phyloP scores from a whole-genome alignment of 2,888 invertebrate genomes.

The Alviniconcha strummeri region DNA sequence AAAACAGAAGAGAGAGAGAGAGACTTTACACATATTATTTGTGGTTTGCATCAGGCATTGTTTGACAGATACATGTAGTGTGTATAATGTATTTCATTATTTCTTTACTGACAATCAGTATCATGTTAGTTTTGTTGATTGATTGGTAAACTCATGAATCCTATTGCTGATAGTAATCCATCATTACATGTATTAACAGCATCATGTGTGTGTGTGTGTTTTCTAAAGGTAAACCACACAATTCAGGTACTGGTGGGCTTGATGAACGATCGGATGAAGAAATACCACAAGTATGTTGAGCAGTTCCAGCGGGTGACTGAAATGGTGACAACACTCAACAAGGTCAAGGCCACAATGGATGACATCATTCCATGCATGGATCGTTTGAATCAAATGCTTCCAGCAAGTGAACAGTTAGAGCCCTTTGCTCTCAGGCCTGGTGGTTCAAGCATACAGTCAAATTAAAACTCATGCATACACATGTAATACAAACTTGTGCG shows the following conservation, averaged over 20 bases:
- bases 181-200: too few species aligned
- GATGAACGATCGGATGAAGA: conserved; percentile 87
- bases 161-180: too few species aligned
- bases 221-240: conserved; percentile 81
- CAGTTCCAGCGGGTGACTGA: conserved; percentile 88
- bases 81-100: too few species aligned
- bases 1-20: too few species aligned
- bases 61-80: too few species aligned
- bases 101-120: too few species aligned
- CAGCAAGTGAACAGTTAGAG: conserved; percentile 87
- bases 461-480: background rate
- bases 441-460: conserved; percentile 3
- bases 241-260: conserved; percentile 81
- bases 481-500: too few species aligned
- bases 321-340: conserved; percentile 86
- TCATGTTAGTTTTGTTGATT: too few species aligned
- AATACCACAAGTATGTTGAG: conserved; percentile 89
- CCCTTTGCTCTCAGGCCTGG: conserved; percentile 78
- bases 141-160: too few species aligned
- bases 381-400: conserved; percentile 87
- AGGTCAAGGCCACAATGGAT: conserved; percentile 87
- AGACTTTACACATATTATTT: too few species aligned
- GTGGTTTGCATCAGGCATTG: too few species aligned
- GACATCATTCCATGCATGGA: conserved; percentile 91
- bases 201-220: too few species aligned